phyloP scores from a whole-genome alignment of 2,888 invertebrate species.

The Drepanosiphum platanoidis region DNA sequence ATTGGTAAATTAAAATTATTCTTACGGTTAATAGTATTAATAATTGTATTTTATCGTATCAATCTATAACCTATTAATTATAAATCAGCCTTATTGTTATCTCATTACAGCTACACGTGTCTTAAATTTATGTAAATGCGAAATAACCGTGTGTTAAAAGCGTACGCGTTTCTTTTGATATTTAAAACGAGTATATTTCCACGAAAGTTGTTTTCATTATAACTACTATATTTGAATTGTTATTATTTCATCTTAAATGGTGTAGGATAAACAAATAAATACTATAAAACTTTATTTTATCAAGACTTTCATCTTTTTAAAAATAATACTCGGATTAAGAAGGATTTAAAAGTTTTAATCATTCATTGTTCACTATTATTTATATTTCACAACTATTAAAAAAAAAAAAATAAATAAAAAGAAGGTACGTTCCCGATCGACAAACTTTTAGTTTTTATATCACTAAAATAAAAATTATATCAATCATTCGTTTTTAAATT shows the following conservation, averaged over 20 bases:
- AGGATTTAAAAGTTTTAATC: constrained; percentile 35
- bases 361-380: constrained; percentile 27
- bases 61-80: too few relatives aligned
- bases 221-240: constrained; percentile 13
- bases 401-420: neutral
- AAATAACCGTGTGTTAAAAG: too few relatives aligned
- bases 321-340: constrained; percentile 19
- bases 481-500: neutral
- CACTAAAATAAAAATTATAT: neutral
- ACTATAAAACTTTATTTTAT: constrained; percentile 9
- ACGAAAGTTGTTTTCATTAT: neutral
- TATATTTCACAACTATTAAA: neutral
- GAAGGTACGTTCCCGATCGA: too few relatives aligned
- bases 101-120: too few relatives aligned
- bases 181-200: neutral
- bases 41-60: too few relatives aligned
- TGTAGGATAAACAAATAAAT: constrained; percentile 2
- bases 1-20: too few relatives aligned
- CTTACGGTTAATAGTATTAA: too few relatives aligned
- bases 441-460: neutral
- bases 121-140: too few relatives aligned
- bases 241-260: constrained; percentile 2
- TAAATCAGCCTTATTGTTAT: too few relatives aligned
- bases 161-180: neutral
- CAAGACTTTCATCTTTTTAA: neutral